Percentiles rank a stretch among this genome's conserved stretches.
Conservation (phyloP, 1,140 invertebrate genomes). For the Trichoplusia ni region DNA sequence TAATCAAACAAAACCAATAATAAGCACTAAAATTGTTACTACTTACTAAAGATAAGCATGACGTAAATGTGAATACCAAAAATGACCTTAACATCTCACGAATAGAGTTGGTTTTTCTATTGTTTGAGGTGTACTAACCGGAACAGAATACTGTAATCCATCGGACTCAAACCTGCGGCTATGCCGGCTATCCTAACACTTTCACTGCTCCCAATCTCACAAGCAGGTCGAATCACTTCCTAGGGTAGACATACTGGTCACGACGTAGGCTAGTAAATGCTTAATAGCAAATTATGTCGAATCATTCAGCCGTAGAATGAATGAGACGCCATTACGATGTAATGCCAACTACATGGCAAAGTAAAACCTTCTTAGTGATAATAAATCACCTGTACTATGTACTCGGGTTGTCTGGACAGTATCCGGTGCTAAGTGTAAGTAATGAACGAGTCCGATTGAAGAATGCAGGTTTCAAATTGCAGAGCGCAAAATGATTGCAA, state of each 20-base stretch:
- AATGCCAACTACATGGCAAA: no score
- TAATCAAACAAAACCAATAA: no score
- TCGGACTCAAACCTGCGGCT: neutral
- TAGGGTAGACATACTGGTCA: constrained; percentile 7
- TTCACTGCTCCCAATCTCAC: constrained; percentile 21
- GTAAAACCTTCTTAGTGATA: no score
- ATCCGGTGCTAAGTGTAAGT: no score
- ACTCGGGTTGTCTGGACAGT: no score
- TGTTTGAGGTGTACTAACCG: neutral
- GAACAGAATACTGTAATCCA: constrained; percentile 13
- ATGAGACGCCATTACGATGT: neutral
- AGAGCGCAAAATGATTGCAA: no score
- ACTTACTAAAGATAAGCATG: no score
- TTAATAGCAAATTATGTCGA: no score
- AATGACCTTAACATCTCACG: neutral
- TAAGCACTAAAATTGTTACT: no score
- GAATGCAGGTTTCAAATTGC: no score
- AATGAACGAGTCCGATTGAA: no score
- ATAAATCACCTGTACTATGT: no score
- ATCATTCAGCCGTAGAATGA: neutral
- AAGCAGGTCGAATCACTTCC: constrained; percentile 12
- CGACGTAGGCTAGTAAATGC: constrained; percentile 2
- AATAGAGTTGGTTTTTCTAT: neutral
- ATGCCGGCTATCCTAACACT: constrained; percentile 13
- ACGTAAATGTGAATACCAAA: neutral